Evolutionary conservation across 2,888 invertebrate species (phyloP), one percentile per base, ranked within the genome.

Genomic region (Megamerina dolium): DNA sequence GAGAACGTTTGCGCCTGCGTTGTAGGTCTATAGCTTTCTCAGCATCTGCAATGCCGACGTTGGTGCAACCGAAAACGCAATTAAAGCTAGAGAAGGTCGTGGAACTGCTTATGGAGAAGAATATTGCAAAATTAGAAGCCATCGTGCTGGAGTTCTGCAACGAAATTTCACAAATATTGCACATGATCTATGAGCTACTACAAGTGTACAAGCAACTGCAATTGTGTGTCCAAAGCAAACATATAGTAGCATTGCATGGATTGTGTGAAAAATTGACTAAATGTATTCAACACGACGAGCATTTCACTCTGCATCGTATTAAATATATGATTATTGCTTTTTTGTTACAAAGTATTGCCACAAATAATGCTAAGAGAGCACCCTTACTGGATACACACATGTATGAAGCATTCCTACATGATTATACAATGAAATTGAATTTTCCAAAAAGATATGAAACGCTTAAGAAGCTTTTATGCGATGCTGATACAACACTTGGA

Each of bases 281-380:
- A 1, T 50, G 50, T 5, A 59, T 53, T 26, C 12, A 46, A 1
- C 34, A 47, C 1, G 48, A 49, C 5, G 49, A 52, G 17, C 54
- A 52, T n/a, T 51, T 58, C 4, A 48, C 50, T 13, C 46, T 59
- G 10, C 56, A 60, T 3, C 63, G 67, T 3, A 46, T 66, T 1
- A 52, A 60, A 16, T 60, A 61, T 9, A 31, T 65, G 3, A 46
- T 63, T 1, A 45, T 61, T 3, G 54, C 57, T 21, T 61, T 54
- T 9, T 43, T 62, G 5, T 43, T 68, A 36, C 54, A 59, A 31
- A 54, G 61, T 27, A 41, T 49, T 1, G 26, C 49, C 0, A 13
- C 19, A 5, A 41, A 50, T 10, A 56, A 55, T 37, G 18, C 5
- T 4, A 40, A 18, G 3, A 4, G 21, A 16, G 23, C 10, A 19